Percentiles rank a stretch among this genome's conserved stretches.
phyloP scores from a whole-genome alignment of 1,140 invertebrate species.

The Heliothis virescens region DNA sequence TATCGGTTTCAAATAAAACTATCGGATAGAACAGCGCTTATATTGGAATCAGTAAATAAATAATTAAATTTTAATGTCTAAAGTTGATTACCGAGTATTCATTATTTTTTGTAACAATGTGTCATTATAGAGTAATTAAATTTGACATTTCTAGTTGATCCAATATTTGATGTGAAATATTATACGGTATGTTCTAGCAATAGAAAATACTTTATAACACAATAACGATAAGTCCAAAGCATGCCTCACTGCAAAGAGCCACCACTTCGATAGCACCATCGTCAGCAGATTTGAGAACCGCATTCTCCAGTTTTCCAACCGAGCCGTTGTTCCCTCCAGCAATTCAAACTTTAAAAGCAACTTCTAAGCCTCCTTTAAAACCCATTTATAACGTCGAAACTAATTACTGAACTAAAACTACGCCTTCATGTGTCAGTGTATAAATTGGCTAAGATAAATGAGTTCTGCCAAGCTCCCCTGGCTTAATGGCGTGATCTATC shows the following conservation, averaged over 20 bases:
- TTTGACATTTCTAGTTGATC: no score
- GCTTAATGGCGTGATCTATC: conserved; percentile 46
- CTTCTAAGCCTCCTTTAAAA: conserved; percentile 27
- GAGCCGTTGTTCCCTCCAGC: not conserved
- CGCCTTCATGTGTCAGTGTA: conserved; percentile 40
- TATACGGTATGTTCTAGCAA: no score
- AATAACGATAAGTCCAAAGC: no score
- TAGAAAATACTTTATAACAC: no score
- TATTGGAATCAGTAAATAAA: no score
- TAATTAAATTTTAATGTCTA: no score
- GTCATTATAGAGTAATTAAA: no score
- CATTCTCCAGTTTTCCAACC: not conserved
- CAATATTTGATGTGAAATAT: no score
- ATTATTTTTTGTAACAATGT: no score
- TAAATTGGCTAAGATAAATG: conserved; percentile 47
- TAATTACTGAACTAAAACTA: conserved; percentile 37
- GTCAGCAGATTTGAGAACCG: not conserved
- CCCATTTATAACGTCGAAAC: conserved; percentile 45
- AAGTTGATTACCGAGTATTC: no score
- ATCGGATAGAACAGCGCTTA: not conserved
- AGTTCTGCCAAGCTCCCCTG: conserved; percentile 11
- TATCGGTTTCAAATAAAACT: not conserved
- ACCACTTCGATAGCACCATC: not conserved
- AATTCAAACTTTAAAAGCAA: conserved; percentile 20
- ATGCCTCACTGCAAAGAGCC: no score